Evolutionary conservation across 2,888 invertebrate genomes (phyloP).

Genomic region (Nomada lathburiana): DNA sequence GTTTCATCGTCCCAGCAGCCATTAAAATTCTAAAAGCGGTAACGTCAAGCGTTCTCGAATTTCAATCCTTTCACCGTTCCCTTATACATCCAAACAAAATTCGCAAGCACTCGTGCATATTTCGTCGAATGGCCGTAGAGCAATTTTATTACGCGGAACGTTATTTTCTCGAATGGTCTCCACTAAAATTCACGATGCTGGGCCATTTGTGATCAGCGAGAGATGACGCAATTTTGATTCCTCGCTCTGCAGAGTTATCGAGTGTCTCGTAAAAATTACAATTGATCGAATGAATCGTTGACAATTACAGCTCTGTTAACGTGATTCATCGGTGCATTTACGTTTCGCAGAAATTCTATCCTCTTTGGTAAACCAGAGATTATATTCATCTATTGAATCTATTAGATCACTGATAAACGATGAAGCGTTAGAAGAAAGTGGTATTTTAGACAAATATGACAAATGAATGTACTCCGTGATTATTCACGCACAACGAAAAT

Average conservation of each 20-base stretch:
- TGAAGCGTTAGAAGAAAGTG: no score
- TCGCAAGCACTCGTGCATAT: neutral
- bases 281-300: neutral
- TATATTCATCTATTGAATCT: no score
- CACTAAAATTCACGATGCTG: conserved; percentile 7
- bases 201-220: neutral
- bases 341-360: neutral
- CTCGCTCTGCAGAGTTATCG: neutral
- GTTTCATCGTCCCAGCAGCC: neutral
- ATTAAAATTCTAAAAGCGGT: conserved; percentile 33
- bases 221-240: neutral
- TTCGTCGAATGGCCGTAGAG: neutral
- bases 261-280: neutral
- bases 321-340: neutral
- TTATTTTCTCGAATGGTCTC: neutral
- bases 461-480: no score
- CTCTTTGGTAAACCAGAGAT: no score
- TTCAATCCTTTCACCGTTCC: neutral
- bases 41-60: conserved; percentile 1
- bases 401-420: no score
- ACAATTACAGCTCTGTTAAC: neutral
- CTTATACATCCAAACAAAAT: neutral
- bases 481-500: neutral
- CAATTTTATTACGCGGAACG: neutral
- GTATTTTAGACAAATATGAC: no score